These are phyloP conservation scores for Cotesia chilonis DNA, from an alignment of 1,140 invertebrate genomes.

Conservation along the genomic window DNA sequence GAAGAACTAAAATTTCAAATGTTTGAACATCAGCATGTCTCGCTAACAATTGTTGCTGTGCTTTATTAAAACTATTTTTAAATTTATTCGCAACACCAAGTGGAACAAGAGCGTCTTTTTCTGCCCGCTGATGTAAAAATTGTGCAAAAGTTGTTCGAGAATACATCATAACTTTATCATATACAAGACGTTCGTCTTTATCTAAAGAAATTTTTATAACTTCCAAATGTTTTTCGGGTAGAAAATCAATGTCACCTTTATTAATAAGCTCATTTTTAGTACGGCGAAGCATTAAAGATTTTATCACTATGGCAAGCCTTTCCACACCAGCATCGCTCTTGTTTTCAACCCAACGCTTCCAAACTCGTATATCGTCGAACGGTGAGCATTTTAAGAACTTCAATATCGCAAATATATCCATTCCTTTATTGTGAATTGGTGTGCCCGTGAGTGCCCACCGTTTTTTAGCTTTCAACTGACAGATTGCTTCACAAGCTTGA, in stretches of 20 bases:
- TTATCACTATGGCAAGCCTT: slow-evolving; percentile 80
- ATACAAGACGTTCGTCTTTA: slow-evolving; percentile 78
- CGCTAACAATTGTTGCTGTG: slow-evolving; percentile 54
- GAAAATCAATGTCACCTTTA: slow-evolving; percentile 67
- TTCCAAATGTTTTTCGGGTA: slow-evolving; percentile 74
- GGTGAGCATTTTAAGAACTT: slow-evolving; percentile 85
- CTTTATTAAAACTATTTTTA: slow-evolving; percentile 54
- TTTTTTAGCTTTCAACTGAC: slow-evolving; percentile 68
- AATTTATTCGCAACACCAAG: slow-evolving; percentile 42
- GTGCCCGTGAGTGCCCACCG: slow-evolving; percentile 94
- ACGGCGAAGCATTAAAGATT: slow-evolving; percentile 81
- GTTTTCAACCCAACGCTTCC: slow-evolving; percentile 76
- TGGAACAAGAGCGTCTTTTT: slow-evolving; percentile 67
- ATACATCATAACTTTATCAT: slow-evolving; percentile 78
- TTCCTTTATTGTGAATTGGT: slow-evolving; percentile 92
- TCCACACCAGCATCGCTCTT: slow-evolving; percentile 77
- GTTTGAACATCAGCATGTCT: slow-evolving; percentile 70
- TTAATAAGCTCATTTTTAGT: slow-evolving; percentile 82
- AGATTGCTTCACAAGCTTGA: slow-evolving; percentile 76
- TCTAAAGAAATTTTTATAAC: slow-evolving; percentile 71
- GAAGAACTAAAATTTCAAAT: slow-evolving; percentile 81
- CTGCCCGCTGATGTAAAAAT: slow-evolving; percentile 77
- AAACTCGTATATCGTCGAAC: slow-evolving; percentile 81
- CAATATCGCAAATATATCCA: slow-evolving; percentile 87
- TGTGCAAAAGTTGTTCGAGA: slow-evolving; percentile 79